Percentiles rank a stretch among this genome's conserved stretches.
Evolutionary conservation across 2,888 invertebrate species (phyloP).

Genomic region (Drosophila anomelani): DNA sequence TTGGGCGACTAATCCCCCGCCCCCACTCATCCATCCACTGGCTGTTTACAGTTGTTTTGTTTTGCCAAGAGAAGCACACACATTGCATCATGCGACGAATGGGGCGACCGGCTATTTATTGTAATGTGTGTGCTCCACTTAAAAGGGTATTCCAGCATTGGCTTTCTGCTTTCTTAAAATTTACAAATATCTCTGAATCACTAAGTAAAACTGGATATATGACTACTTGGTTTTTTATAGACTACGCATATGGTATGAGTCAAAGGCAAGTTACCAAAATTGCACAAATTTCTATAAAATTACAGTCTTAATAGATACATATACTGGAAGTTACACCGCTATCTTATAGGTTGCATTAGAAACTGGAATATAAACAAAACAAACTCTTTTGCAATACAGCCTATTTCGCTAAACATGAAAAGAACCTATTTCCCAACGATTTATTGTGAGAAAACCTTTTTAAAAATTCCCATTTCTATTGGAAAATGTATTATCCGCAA

Average conservation of each 20-base stretch:
- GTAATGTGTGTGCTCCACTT: constrained; percentile 31
- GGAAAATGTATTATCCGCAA: not conserved
- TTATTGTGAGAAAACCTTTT: not conserved
- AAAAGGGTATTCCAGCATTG: constrained; percentile 27
- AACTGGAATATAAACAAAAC: not conserved
- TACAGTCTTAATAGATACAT: not conserved
- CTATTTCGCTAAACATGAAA: not conserved
- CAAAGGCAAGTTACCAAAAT: not conserved
- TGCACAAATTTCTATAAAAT: not conserved
- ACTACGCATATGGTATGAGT: not conserved
- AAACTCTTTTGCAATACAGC: not conserved
- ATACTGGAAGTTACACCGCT: too few species aligned
- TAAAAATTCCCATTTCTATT: not conserved
- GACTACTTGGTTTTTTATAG: not conserved
- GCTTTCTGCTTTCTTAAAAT: not conserved
- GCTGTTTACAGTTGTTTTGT: constrained; percentile 41
- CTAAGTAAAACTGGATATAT: not conserved
- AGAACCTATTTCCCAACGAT: not conserved
- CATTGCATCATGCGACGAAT: constrained; percentile 32
- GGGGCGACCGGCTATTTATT: constrained; percentile 6
- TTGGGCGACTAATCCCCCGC: constrained; percentile 16
- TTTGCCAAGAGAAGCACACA: constrained; percentile 22
- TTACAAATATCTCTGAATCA: not conserved
- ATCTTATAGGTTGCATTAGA: not conserved
- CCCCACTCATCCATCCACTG: constrained; percentile 1